Conservation (phyloP, 2,888 invertebrate species). For the Balanococcus diminutus region DNA sequence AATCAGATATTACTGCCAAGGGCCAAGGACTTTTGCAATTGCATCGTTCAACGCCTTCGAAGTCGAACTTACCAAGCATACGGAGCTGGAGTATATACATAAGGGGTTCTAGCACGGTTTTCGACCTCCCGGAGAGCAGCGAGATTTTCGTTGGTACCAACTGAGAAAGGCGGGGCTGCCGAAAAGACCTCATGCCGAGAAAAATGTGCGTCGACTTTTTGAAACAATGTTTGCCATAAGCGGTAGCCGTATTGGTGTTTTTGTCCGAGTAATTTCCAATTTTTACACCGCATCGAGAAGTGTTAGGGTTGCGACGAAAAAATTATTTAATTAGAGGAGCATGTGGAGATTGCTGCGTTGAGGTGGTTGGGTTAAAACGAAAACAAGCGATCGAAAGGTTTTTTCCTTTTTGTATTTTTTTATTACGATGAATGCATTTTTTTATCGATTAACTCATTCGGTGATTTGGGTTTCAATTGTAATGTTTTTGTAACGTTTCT, state of each 20-base stretch:
- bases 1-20: not conserved
- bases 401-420: too few species aligned
- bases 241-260: not conserved
- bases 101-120: not conserved
- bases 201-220: slow-evolving; percentile 19
- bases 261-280: not conserved
- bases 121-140: slow-evolving; percentile 12
- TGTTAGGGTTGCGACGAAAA: not conserved
- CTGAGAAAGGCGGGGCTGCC: slow-evolving; percentile 18
- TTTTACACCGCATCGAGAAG: not conserved
- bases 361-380: too few species aligned
- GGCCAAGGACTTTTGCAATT: not conserved
- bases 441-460: too few species aligned
- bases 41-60: not conserved
- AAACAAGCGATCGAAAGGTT: too few species aligned
- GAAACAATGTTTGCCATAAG: slow-evolving; percentile 20
- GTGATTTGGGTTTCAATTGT: too few species aligned
- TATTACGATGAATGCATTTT: too few species aligned
- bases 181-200: not conserved
- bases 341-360: too few species aligned
- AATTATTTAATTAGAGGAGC: not conserved
- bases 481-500: too few species aligned
- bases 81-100: not conserved
- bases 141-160: slow-evolving; percentile 3
- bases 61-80: too few species aligned